These are phyloP conservation scores for Luehdorfia chinensis DNA, from an alignment of 1,140 invertebrate species.

Conservation along the genomic window DNA sequence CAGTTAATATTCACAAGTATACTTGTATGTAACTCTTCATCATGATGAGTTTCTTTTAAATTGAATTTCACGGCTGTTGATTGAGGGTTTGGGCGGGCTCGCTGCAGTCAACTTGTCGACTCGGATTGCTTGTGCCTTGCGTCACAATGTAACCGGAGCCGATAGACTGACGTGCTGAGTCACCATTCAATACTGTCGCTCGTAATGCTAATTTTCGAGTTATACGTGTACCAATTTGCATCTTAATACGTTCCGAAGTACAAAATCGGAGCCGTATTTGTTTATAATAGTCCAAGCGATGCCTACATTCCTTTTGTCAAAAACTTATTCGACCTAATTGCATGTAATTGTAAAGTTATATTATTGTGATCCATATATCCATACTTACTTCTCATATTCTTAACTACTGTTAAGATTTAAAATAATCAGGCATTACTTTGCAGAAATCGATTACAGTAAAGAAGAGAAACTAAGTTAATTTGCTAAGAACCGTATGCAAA, in stretches of 20 bases:
- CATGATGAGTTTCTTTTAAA: slow-evolving; percentile 44
- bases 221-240: slow-evolving; percentile 73
- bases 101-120: slow-evolving; percentile 56
- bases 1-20: too few relatives aligned
- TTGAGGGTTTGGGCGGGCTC: slow-evolving; percentile 64
- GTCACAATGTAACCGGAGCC: slow-evolving; percentile 62
- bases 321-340: not conserved
- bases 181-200: slow-evolving; percentile 69
- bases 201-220: slow-evolving; percentile 71
- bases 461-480: too few relatives aligned
- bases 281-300: slow-evolving; percentile 34
- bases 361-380: too few relatives aligned
- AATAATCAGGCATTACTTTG: too few relatives aligned
- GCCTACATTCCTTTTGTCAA: slow-evolving; percentile 18
- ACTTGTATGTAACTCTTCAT: too few relatives aligned
- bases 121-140: slow-evolving; percentile 41
- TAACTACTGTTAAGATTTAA: too few relatives aligned
- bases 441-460: too few relatives aligned
- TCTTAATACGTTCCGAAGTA: slow-evolving; percentile 62
- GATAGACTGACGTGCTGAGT: slow-evolving; percentile 66
- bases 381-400: too few relatives aligned
- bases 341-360: too few relatives aligned
- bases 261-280: slow-evolving; percentile 41
- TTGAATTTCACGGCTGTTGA: slow-evolving; percentile 68
- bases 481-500: too few relatives aligned